Conservation (phyloP, 2,797 vertebrate species). For the Pantherophis alleghaniensis region DNA sequence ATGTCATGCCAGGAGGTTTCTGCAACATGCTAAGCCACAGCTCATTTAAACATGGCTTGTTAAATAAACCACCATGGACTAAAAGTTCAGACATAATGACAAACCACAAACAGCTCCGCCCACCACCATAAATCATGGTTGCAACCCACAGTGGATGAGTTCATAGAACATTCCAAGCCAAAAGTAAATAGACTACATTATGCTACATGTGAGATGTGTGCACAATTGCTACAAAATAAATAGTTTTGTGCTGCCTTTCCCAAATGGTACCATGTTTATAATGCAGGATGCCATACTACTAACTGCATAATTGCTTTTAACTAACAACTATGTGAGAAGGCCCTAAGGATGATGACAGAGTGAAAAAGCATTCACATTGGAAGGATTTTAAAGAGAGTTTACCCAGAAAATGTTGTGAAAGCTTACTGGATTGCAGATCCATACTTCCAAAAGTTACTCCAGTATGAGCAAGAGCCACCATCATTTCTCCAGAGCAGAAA, state of each 20-base stretch:
- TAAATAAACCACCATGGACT: not conserved
- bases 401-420: not conserved
- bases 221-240: not conserved
- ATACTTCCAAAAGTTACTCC: not conserved
- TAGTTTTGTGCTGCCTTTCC: not conserved
- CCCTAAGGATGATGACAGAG: not conserved
- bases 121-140: not conserved
- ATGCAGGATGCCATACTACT: not conserved
- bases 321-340: not conserved
- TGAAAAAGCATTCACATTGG: not conserved
- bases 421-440: not conserved
- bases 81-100: not conserved
- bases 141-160: not conserved
- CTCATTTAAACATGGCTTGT: not conserved
- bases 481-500: not conserved
- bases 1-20: not conserved
- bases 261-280: not conserved
- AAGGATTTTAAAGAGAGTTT: not conserved
- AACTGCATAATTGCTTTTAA: not conserved
- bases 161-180: not conserved
- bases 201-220: not conserved
- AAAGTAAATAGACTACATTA: not conserved
- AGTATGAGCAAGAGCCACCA: not conserved
- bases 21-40: not conserved
- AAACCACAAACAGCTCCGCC: not conserved